Evolutionary conservation across 1,140 invertebrate genomes (phyloP), one percentile per base, ranked within the genome.

Genomic region (Drosophila varians): DNA sequence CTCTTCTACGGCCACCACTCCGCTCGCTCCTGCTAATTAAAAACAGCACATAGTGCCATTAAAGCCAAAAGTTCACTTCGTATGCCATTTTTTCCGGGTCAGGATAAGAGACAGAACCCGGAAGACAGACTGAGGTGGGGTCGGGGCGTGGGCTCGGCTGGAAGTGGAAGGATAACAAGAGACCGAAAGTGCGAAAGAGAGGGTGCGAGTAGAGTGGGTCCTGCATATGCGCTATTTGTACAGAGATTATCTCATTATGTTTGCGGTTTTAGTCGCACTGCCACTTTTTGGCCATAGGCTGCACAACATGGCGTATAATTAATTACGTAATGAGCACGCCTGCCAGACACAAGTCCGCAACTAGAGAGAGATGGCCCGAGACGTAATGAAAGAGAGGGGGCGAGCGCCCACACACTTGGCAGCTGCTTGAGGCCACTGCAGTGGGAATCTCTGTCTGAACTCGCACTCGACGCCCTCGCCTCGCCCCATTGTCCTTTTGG

Each of bases 161-260:
- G 12, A 16, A 42, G 38, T 28, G 28, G 16, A 16, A 42, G 38
- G 38, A 42, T 42, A 42, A 42, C 38, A 16, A 42, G 38, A 42
- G 38, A 16, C 2, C 14, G 16, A 18, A 19, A 16, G 16, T 18
- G 16, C 38, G 38, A 42, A 18, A n/a, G 19, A 52, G 6, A 18
- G n/a, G 21, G 7, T 19, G 14, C 8, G 36, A 51, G 57, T 42
- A 38, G 21, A 2, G 14, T 38, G 12, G 23, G 28, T 31, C 51
- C 62, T 61, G 45, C 57, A 70, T 80, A 80, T 86, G 76, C 80
- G 61, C 58, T 70, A 77, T 79, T 77, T 80, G 76, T 80, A 80
- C 68, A 70, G 73, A 77, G 80, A 86, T 86, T 86, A 86, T 86
- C 80, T 77, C 80, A 84, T 84, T 86, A 86, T 84, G 82, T 61